phyloP scores from a whole-genome alignment of 2,113 vertebrate species.

The Brachypodius melanocephalos region DNA sequence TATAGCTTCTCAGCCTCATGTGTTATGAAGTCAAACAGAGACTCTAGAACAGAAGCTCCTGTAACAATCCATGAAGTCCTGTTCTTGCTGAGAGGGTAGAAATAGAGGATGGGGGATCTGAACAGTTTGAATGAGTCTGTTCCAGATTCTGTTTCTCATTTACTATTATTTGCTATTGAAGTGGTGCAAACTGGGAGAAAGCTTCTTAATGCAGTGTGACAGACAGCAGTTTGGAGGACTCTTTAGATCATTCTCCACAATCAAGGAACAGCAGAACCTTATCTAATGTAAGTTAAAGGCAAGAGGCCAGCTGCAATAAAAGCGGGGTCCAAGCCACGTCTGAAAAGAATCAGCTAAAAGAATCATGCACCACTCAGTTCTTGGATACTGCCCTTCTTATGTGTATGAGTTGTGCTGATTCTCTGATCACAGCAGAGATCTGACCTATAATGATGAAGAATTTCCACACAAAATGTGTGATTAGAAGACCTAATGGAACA shows the following conservation, averaged over 20 bases:
- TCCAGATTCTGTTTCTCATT: neutral
- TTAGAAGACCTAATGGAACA: neutral
- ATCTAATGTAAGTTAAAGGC: neutral
- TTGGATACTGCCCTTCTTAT: neutral
- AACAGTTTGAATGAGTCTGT: neutral
- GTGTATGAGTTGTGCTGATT: neutral
- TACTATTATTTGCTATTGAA: neutral
- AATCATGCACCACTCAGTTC: fast-evolving
- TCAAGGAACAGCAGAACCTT: neutral
- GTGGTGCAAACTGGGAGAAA: neutral
- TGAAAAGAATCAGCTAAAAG: neutral
- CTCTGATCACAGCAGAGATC: neutral
- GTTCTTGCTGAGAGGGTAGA: neutral
- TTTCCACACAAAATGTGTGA: neutral
- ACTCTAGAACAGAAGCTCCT: neutral
- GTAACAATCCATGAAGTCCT: neutral
- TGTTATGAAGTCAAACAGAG: neutral
- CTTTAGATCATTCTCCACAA: neutral
- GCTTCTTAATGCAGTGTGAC: neutral
- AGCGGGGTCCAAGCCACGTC: neutral
- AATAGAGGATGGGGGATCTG: neutral
- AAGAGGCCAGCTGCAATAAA: neutral
- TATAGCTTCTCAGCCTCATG: neutral
- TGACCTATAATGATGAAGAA: neutral
- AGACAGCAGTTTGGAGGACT: neutral